Evolutionary conservation across 2,797 vertebrate species (phyloP).

Genomic region (Cirrhinus mrigala): DNA sequence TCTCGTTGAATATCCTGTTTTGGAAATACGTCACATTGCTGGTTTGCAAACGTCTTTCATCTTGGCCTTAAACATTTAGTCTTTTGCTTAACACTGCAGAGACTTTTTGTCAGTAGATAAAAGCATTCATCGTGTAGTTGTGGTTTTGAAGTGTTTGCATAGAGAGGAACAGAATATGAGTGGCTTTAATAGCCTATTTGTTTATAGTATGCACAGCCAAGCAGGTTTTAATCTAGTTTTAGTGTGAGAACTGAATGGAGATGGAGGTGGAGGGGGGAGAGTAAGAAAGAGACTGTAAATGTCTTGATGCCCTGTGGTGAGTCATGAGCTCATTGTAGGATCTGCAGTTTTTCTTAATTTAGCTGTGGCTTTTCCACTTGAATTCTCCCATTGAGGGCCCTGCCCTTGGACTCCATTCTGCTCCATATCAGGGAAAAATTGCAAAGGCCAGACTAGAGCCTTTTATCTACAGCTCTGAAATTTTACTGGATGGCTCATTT

Average conservation of each 20-base stretch:
- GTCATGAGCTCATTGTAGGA: slow-evolving; percentile 54
- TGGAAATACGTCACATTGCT: background rate
- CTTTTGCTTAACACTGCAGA: background rate
- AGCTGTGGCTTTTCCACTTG: slow-evolving; percentile 56
- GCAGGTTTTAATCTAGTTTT: slow-evolving; percentile 13
- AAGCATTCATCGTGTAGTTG: background rate
- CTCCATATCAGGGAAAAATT: slow-evolving; percentile 40
- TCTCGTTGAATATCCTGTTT: background rate
- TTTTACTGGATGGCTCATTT: background rate
- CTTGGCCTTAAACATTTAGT: background rate
- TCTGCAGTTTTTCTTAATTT: slow-evolving; percentile 56
- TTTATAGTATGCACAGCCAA: slow-evolving; percentile 40
- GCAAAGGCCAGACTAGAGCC: background rate
- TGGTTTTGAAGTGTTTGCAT: background rate
- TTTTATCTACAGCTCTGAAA: background rate
- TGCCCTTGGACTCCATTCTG: slow-evolving; percentile 47
- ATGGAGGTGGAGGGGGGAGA: background rate
- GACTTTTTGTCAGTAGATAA: slow-evolving; percentile 10
- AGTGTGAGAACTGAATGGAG: background rate
- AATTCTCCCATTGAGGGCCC: slow-evolving; percentile 47
- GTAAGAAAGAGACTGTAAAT: slow-evolving; percentile 43
- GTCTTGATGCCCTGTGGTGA: slow-evolving; percentile 45
- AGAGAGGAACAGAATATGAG: background rate
- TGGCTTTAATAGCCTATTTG: background rate
- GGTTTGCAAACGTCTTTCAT: background rate